phyloP scores from a whole-genome alignment of 2,888 invertebrate genomes.

The Rhogogaster chlorosoma region DNA sequence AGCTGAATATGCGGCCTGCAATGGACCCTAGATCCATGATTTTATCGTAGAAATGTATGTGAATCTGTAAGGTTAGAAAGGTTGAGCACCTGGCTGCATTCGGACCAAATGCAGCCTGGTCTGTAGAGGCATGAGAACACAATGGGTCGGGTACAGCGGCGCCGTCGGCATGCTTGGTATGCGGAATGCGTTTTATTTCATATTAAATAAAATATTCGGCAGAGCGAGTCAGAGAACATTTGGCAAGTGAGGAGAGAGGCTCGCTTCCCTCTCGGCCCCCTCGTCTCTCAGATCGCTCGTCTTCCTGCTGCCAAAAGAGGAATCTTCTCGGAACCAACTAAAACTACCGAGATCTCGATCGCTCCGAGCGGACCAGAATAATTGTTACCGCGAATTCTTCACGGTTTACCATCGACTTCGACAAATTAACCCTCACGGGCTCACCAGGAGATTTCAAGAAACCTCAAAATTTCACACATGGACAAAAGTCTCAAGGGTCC shows the following conservation, averaged over 20 bases:
- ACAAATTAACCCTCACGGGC: constrained; percentile 44
- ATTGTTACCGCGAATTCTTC: constrained; percentile 43
- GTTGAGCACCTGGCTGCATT: constrained; percentile 45
- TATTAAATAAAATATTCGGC: constrained; percentile 75
- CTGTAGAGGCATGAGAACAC: constrained; percentile 64
- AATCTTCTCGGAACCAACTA: constrained; percentile 40
- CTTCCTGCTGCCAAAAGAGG: constrained; percentile 44
- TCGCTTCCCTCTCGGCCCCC: neutral
- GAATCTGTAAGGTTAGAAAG: neutral
- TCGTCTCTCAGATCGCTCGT: neutral
- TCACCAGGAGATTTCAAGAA: neutral
- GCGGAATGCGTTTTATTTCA: constrained; percentile 71
- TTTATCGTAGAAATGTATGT: neutral
- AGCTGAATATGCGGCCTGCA: neutral
- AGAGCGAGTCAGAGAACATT: constrained; percentile 47
- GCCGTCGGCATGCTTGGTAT: constrained; percentile 70
- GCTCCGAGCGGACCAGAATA: constrained; percentile 23
- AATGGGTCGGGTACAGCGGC: constrained; percentile 61
- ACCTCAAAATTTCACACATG: neutral
- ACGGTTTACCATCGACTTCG: constrained; percentile 35
- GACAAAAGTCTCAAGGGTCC: neutral
- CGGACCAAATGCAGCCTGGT: constrained; percentile 27
- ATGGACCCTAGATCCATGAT: neutral
- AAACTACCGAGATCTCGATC: constrained; percentile 33
- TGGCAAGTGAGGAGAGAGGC: constrained; percentile 22